Evolutionary conservation across 2,113 vertebrate genomes (phyloP), one percentile per base, ranked within the genome.

Genomic region (Tragelaphus scriptus): DNA sequence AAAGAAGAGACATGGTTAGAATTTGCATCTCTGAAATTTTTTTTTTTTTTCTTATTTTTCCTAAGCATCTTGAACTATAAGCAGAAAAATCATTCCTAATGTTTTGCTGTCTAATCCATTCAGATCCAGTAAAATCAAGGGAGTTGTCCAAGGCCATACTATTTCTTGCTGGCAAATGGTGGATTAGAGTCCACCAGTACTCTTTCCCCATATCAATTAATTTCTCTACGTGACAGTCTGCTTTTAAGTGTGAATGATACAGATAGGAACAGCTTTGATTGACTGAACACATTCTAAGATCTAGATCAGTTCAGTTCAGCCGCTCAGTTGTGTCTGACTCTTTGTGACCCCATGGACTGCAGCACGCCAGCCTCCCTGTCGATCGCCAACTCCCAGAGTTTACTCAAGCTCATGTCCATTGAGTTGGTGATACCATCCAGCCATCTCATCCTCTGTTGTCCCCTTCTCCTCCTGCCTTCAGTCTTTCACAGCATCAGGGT

Each of bases 341-440:
- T 68, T 23, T 40, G 68, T 10, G n/a, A 40, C 36, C 68, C 68
- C 21, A 40, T 25, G 68, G 36, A 6, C 68, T 40, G 68, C 21
- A 25, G 68, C 0, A 0, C 0, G 5, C n/a, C n/a, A 75, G 19
- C 19, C n/a, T 71, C 68, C 19, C n/a, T 75, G 68, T 40, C 19
- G 10, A 6, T 40, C 2, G 0, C n/a, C 68, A 75, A 3, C n/a
- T 75, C 68, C 19, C 2, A 0, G 19, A 75, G n/a, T 75, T 71
- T 40, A 40, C 19, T 75, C 68, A 75, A 75, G 40, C 68, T 75
- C 36, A 75, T 25, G 68, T 40, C 68, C 36, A 40, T 6, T 75
- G 68, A 40, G 68, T 40, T 40, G 36, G 68, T 75, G 21, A 40
- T 7, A 11, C 2, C 36, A 40, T 40, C 68, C 36, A 75, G 36